These are phyloP conservation scores for Pangasianodon gigas DNA, from an alignment of 2,113 vertebrate genomes.

Conservation along the genomic window DNA sequence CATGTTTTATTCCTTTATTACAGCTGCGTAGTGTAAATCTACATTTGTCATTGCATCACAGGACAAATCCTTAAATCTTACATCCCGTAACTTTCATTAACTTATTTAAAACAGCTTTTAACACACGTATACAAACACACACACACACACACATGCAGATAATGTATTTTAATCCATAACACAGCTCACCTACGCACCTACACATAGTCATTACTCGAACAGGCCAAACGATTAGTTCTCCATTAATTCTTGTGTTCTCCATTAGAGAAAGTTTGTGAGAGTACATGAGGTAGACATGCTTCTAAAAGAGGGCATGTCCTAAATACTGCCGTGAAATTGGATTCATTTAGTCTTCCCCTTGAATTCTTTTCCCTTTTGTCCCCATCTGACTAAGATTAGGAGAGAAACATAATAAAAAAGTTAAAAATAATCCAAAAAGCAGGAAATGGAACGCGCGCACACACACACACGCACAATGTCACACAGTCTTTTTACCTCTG, in stretches of 20 bases:
- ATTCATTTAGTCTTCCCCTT: slow-evolving; percentile 49
- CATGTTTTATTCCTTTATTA: background rate
- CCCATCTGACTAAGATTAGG: slow-evolving; percentile 46
- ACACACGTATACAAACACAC: background rate
- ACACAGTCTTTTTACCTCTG: background rate
- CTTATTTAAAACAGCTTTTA: background rate
- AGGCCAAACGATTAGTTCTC: slow-evolving; percentile 25
- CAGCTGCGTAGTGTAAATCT: background rate
- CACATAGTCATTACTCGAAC: slow-evolving; percentile 1
- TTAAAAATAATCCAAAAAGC: slow-evolving; percentile 48
- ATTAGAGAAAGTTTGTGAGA: slow-evolving; percentile 39
- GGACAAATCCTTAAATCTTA: background rate
- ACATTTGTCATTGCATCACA: background rate
- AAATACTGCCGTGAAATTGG: slow-evolving; percentile 57
- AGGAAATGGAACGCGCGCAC: slow-evolving; percentile 47
- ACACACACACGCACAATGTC: slow-evolving; percentile 17
- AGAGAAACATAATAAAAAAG: slow-evolving; percentile 38
- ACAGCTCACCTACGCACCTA: background rate
- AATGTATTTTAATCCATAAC: background rate
- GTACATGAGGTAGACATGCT: slow-evolving; percentile 22
- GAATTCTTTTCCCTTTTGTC: slow-evolving; percentile 39
- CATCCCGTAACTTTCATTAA: background rate
- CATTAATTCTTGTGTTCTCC: slow-evolving; percentile 32
- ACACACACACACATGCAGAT: background rate
- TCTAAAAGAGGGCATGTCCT: slow-evolving; percentile 47